Evolutionary conservation across 2,797 vertebrate genomes (phyloP).

Genomic region (Neosilurus mollespiculum): DNA sequence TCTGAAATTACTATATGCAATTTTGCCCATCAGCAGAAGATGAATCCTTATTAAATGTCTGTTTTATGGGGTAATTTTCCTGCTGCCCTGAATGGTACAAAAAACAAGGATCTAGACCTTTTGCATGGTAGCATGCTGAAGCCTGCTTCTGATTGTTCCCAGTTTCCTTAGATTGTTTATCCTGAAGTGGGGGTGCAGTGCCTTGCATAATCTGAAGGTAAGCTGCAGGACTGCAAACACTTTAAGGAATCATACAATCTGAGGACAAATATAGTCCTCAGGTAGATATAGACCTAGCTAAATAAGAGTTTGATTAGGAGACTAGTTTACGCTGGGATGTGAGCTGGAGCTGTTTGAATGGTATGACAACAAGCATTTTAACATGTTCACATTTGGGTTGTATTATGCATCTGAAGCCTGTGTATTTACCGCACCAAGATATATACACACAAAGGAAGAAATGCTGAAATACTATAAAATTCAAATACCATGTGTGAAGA

Average conservation of each 20-base stretch:
- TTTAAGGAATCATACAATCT: slow-evolving; percentile 61
- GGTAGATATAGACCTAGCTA: slow-evolving; percentile 29
- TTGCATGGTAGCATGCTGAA: slow-evolving; percentile 73
- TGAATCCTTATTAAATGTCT: background rate
- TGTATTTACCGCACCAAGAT: background rate
- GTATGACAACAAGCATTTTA: background rate
- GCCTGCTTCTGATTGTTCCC: slow-evolving; percentile 76
- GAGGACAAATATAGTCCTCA: slow-evolving; percentile 56
- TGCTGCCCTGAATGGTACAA: slow-evolving; percentile 56
- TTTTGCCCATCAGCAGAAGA: background rate
- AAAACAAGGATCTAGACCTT: slow-evolving; percentile 62
- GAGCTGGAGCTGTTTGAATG: slow-evolving; percentile 8
- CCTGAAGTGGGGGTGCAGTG: slow-evolving; percentile 63
- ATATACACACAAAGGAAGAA: background rate
- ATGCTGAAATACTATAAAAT: background rate
- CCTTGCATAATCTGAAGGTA: slow-evolving; percentile 61
- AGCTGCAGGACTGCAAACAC: slow-evolving; percentile 67
- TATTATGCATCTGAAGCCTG: background rate
- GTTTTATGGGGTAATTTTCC: slow-evolving; percentile 67
- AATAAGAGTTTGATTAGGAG: slow-evolving; percentile 14
- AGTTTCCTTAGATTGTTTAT: slow-evolving; percentile 79
- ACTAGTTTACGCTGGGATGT: slow-evolving; percentile 13
- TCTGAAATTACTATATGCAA: background rate
- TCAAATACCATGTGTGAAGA: background rate
- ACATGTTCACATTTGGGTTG: background rate